phyloP scores from a whole-genome alignment of 2,113 vertebrate species.

The pig (Sus scrofa) region T2T-Sscrofa CM000824.6:162146501-162147000 shows the following conservation, averaged over 20 bases:
- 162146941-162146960: conserved; percentile 18
- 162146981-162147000: background rate
- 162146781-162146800: background rate
- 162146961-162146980: background rate
- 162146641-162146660: conserved; percentile 5
- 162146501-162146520: background rate
- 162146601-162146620: background rate
- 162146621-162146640: background rate
- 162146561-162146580: background rate
- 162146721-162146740: background rate
- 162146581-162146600: background rate
- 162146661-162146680: background rate
- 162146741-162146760: background rate
- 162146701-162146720: conserved; percentile 2
- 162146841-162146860: background rate
- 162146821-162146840: background rate
- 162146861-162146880: background rate
- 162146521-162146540: background rate
- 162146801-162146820: background rate
- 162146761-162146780: rapidly evolving
- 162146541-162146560: background rate
- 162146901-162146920: background rate
- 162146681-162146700: background rate
- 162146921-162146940: conserved; percentile 5
- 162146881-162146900: background rate